A percentile compares a stretch with the other conserved stretches of the same genome.
Evolutionary conservation across 2,888 invertebrate genomes (phyloP).

Genomic region (Hypomecis atomaria): DNA sequence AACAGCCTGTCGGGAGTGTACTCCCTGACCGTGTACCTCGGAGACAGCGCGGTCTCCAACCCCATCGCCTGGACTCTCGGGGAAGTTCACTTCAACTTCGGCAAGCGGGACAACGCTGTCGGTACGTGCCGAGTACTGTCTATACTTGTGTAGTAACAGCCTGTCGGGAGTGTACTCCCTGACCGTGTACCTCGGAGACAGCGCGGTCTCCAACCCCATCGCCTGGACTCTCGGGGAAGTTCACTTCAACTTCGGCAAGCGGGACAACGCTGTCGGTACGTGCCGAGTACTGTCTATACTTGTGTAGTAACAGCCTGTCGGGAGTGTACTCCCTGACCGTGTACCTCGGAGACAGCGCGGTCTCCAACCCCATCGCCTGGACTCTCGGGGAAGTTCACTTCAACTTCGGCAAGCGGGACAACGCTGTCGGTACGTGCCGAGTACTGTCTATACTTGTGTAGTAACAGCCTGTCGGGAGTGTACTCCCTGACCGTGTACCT

Average conservation of each 20-base stretch:
- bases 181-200: slow-evolving; percentile 95
- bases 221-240: slow-evolving; percentile 94
- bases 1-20: slow-evolving; percentile 91
- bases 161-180: slow-evolving; percentile 92
- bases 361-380: slow-evolving; percentile 96
- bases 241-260: slow-evolving; percentile 88
- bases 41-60: slow-evolving; percentile 95
- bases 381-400: slow-evolving; percentile 90
- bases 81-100: slow-evolving; percentile 90
- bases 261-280: slow-evolving; percentile 65
- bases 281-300: background rate
- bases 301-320: slow-evolving; percentile 87
- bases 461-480: slow-evolving; percentile 88
- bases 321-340: slow-evolving; percentile 93
- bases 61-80: slow-evolving; percentile 95
- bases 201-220: slow-evolving; percentile 94
- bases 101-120: slow-evolving; percentile 67
- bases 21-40: slow-evolving; percentile 92
- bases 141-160: slow-evolving; percentile 70
- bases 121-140: slow-evolving; percentile 49
- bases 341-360: slow-evolving; percentile 95
- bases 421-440: slow-evolving; percentile 61
- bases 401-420: slow-evolving; percentile 85
- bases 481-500: slow-evolving; percentile 94
- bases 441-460: no score